Conservation (phyloP, 2,888 invertebrate species). For the Leucoma salicis region DNA sequence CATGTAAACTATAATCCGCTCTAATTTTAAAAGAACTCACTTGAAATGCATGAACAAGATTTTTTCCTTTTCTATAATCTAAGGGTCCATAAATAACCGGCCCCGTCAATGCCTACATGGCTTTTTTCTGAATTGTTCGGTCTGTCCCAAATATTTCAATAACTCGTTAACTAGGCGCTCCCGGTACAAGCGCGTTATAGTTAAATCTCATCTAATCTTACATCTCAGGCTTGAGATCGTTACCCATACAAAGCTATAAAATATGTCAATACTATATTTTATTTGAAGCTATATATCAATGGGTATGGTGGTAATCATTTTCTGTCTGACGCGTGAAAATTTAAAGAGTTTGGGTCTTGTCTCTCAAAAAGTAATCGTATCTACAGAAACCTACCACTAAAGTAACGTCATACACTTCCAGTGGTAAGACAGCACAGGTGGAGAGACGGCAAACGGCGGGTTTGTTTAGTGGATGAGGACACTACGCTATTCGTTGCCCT, state of each 20-base stretch:
- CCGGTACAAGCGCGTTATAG: slow-evolving; percentile 26
- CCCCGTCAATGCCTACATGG: slow-evolving; percentile 27
- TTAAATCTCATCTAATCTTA: slow-evolving; percentile 33
- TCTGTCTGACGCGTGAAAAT: no score
- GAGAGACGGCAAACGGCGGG: no score
- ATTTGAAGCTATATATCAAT: no score
- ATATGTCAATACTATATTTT: no score
- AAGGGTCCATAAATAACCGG: slow-evolving; percentile 25
- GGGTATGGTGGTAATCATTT: no score
- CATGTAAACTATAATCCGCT: background rate
- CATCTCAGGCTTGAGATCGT: slow-evolving; percentile 30
- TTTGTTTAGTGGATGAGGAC: no score
- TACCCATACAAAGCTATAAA: slow-evolving; percentile 9
- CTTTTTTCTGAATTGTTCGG: slow-evolving; percentile 24
- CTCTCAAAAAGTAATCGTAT: no score
- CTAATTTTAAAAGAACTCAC: slow-evolving; percentile 2
- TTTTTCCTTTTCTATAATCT: slow-evolving; percentile 17
- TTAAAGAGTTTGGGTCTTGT: no score
- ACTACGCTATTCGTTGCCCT: no score
- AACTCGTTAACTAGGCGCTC: slow-evolving; percentile 33
- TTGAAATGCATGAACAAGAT: background rate
- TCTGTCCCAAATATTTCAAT: slow-evolving; percentile 33
- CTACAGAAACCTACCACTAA: no score
- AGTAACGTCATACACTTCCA: no score
- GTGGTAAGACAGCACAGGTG: no score